Evolutionary conservation across 2,888 invertebrate genomes (phyloP).

Genomic region (Frankliniella fusca): DNA sequence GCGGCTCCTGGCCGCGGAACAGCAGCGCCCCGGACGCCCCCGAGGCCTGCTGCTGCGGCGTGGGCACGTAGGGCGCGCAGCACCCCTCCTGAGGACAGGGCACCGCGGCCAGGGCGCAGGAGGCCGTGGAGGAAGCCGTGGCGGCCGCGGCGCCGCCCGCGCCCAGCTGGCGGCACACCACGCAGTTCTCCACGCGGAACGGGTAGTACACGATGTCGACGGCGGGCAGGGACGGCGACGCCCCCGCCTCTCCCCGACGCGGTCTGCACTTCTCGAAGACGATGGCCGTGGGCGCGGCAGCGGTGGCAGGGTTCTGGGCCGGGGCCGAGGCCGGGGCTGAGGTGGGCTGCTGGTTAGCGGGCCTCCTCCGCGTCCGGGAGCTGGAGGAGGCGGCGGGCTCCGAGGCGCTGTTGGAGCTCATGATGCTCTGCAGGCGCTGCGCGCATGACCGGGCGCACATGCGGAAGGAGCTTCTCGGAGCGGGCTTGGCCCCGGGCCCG

Average conservation of each 20-base stretch:
- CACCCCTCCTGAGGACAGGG: conserved; percentile 1
- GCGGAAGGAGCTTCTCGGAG: background rate
- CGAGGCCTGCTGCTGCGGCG: background rate
- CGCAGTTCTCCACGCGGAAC: conserved; percentile 14
- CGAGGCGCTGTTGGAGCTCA: background rate
- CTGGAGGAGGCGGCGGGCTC: background rate
- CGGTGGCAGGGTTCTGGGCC: background rate
- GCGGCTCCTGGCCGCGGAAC: background rate
- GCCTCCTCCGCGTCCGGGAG: background rate
- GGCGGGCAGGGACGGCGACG: conserved; percentile 16
- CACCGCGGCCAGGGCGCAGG: conserved; percentile 11
- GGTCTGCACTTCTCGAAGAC: conserved; percentile 13
- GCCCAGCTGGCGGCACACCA: conserved; percentile 11
- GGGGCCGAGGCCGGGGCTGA: background rate
- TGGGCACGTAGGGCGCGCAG: conserved; percentile 15
- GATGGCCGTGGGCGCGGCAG: background rate
- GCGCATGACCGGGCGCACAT: background rate
- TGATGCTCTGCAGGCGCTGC: background rate
- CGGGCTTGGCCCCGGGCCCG: background rate
- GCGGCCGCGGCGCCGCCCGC: background rate
- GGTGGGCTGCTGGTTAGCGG: background rate
- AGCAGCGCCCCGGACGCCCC: conserved; percentile 10
- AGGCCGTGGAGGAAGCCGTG: background rate
- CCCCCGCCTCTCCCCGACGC: background rate
- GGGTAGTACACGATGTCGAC: conserved; percentile 22